Percentiles rank a stretch among this genome's conserved stretches.
Evolutionary conservation across 2,797 vertebrate species (phyloP).

Genomic region (Otus scops): DNA sequence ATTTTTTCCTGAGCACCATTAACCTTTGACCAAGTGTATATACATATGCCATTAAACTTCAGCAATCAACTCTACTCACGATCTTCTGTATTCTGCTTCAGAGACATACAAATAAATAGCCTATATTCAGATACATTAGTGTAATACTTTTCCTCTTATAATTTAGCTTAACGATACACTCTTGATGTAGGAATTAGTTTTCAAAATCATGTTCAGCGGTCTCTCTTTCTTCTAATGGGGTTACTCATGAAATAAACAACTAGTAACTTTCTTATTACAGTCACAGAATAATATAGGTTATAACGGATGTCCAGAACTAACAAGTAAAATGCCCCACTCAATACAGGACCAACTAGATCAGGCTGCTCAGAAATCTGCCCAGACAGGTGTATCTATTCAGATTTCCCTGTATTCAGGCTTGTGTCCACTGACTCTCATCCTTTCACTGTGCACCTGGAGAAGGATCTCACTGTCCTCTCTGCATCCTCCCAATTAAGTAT

Average conservation of each 20-base stretch:
- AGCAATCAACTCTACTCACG: background rate
- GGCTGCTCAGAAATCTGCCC: background rate
- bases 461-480: background rate
- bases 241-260: background rate
- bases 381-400: no score
- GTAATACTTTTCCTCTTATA: background rate
- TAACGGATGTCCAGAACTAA: background rate
- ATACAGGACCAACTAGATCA: background rate
- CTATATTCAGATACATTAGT: background rate
- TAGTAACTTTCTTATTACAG: background rate
- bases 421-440: background rate
- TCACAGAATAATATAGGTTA: background rate
- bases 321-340: background rate
- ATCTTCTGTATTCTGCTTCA: background rate
- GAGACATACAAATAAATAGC: background rate
- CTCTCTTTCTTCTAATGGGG: background rate
- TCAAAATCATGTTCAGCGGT: background rate
- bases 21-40: background rate
- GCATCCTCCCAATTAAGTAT: background rate
- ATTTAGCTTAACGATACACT: background rate
- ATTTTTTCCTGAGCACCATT: background rate
- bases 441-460: background rate
- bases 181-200: background rate
- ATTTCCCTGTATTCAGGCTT: background rate
- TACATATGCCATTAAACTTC: background rate